Evolutionary conservation across 2,888 invertebrate genomes (phyloP).

Genomic region (Epinotia demarniana): DNA sequence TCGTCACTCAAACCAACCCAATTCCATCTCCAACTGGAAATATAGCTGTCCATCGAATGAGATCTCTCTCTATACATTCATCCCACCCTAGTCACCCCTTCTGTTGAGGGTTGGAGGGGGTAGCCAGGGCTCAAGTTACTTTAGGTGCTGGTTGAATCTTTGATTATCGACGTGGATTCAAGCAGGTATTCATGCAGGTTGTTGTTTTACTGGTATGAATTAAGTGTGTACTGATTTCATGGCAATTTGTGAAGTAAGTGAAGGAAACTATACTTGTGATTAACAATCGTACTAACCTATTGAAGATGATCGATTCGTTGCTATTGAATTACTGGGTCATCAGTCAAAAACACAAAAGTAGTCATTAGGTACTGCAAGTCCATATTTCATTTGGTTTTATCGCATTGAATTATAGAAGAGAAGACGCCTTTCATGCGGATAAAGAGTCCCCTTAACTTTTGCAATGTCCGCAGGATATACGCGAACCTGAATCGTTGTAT

Average conservation of each 20-base stretch:
- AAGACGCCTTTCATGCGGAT: too few species aligned
- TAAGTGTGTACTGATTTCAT: background rate
- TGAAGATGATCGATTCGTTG: background rate
- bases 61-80: constrained; percentile 16
- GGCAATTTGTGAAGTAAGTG: background rate
- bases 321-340: too few species aligned
- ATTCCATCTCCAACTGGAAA: constrained; percentile 29
- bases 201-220: constrained; percentile 15
- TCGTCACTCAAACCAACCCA: constrained; percentile 17
- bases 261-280: background rate
- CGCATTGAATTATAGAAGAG: too few species aligned
- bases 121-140: constrained; percentile 3
- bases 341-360: too few species aligned
- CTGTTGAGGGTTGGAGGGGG: background rate
- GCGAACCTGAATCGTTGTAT: too few species aligned
- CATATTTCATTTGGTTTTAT: too few species aligned
- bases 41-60: constrained; percentile 20
- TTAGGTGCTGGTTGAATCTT: constrained; percentile 26
- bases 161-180: constrained; percentile 37
- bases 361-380: too few species aligned
- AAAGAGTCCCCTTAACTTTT: too few species aligned
- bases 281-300: background rate
- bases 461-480: too few species aligned
- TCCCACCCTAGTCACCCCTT: background rate
- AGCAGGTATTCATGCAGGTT: constrained; percentile 7